Evolutionary conservation across 2,113 vertebrate genomes (phyloP).

Genomic region (Parotia lawesii): DNA sequence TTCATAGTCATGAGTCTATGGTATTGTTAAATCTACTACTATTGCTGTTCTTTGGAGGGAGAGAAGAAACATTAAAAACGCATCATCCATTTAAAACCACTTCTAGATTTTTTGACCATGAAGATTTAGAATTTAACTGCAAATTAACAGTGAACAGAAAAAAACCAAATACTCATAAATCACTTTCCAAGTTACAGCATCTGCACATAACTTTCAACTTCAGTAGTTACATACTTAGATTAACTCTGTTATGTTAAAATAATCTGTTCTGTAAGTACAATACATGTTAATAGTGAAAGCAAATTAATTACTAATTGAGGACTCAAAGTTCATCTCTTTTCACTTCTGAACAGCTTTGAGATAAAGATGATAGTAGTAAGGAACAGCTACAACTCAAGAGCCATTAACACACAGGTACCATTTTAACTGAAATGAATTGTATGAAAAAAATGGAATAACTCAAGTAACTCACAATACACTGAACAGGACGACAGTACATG

Average conservation of each 20-base stretch:
- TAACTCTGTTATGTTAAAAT: conserved; percentile 43
- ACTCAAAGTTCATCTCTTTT: conserved; percentile 51
- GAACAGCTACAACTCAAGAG: conserved; percentile 47
- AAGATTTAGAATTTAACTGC: conserved; percentile 70
- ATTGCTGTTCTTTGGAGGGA: conserved; percentile 91
- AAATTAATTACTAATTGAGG: conserved; percentile 46
- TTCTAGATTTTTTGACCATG: conserved; percentile 72
- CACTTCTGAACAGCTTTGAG: conserved; percentile 58
- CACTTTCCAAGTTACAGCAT: conserved; percentile 56
- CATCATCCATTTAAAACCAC: conserved; percentile 84
- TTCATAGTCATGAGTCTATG: conserved; percentile 97
- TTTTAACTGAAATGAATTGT: conserved; percentile 58
- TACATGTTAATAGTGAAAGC: conserved; percentile 54
- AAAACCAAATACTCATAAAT: conserved; percentile 8
- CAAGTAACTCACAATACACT: conserved; percentile 63
- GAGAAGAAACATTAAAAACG: conserved; percentile 87
- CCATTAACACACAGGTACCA: conserved; percentile 41
- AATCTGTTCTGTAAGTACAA: conserved; percentile 28
- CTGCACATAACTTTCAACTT: conserved; percentile 5
- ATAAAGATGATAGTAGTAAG: conserved; percentile 39
- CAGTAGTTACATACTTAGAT: conserved; percentile 49
- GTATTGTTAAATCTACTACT: conserved; percentile 96
- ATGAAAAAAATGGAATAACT: conserved; percentile 66
- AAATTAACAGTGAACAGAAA: conserved; percentile 63
- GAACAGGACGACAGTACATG: conserved; percentile 60